Conservation (phyloP, 2,888 invertebrate genomes). For the Eupithecia tripunctaria region DNA sequence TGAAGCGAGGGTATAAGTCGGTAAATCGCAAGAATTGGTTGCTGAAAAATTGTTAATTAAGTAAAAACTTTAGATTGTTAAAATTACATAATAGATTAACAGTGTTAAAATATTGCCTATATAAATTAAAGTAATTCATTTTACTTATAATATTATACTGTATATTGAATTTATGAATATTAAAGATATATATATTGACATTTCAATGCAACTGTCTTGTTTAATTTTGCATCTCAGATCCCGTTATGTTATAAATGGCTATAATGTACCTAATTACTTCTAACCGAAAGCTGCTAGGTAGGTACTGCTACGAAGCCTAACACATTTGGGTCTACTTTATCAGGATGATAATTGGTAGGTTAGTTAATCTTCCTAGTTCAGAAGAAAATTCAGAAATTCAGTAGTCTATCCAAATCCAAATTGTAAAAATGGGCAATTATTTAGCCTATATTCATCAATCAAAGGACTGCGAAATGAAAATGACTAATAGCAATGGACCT, state of each 20-base stretch:
- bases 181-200: slow-evolving; percentile 84
- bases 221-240: slow-evolving; percentile 39
- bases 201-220: slow-evolving; percentile 66
- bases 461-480: background rate
- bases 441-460: background rate
- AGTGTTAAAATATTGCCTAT: slow-evolving; percentile 85
- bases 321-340: no score
- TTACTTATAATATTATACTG: slow-evolving; percentile 83
- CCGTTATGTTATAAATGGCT: background rate
- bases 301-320: background rate
- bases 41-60: slow-evolving; percentile 74
- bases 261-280: no score
- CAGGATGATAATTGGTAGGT: background rate
- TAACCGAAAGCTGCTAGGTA: background rate
- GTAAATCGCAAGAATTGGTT: slow-evolving; percentile 38
- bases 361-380: background rate
- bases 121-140: slow-evolving; percentile 84
- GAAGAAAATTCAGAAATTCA: background rate
- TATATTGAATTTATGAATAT: slow-evolving; percentile 85
- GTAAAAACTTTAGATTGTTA: slow-evolving; percentile 79
- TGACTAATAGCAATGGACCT: background rate
- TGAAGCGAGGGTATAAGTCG: slow-evolving; percentile 39
- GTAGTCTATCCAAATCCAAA: background rate
- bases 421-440: background rate
- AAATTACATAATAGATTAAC: slow-evolving; percentile 83